Base-by-base conservation (phyloP, 2,888 invertebrate species). In the Dolomedes plantarius region DNA sequence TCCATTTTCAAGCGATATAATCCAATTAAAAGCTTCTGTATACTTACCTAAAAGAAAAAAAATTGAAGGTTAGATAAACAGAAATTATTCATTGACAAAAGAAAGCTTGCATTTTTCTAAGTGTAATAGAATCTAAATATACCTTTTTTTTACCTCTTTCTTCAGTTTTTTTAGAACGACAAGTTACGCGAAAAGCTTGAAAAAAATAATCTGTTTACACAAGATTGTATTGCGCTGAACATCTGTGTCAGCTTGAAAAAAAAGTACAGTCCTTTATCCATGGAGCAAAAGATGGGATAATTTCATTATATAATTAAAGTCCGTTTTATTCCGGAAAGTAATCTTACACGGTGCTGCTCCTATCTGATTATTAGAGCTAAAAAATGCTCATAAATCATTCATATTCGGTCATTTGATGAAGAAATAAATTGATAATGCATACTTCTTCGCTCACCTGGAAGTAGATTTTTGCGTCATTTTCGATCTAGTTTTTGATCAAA, bases 21-120 rank as follows among this genome's bases (percentile, higher is more conserved):
- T 78, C 73, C 83, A 85, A 83, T 77, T 73, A 85, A 73, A 67
- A 39, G 50, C 11, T 74, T 23, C 27, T 23, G 69, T 73, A 50
- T 85, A 77, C 83, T 73, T 77, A 78, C 77, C 73, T 85, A 76
- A 41, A 41, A 73, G 23, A 77, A 72, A 74, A 67, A 77, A 77
- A 77, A 69, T 28, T 64, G 28, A 65, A 50, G 50, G 36, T 75
- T 77, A 77, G 67, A 67, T 56, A 77, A 85, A 77, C 46, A 82
- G 41, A 75, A 68, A 69, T 29, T 29, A 36, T 56, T 7, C 29
- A 68, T 46, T 41, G 27, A 69, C 29, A 64, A 56, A 75, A 75
- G 69, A 74, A 75, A 71, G 36, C 36, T 80, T 6, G 46, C 29
- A 36, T 80, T 67, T 56, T 56, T 56, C 56, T 46, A 56, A 56